phyloP scores from a whole-genome alignment of 2,888 invertebrate species.

The Agrilus mali region DNA sequence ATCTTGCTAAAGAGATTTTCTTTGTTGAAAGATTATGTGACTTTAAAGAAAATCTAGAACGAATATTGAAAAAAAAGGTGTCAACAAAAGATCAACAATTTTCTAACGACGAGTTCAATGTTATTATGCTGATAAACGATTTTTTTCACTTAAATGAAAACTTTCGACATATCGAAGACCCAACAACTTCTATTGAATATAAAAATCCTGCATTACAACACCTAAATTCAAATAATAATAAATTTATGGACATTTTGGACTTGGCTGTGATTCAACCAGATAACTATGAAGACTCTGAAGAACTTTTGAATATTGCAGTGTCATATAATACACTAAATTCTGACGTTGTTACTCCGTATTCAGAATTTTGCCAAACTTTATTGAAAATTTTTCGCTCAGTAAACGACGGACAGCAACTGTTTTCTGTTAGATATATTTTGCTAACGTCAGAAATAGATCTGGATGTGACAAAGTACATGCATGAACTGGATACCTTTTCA shows the following conservation, averaged over 20 bases:
- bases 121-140: not conserved
- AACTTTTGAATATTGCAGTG: conserved; percentile 20
- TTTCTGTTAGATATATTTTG: conserved; percentile 21
- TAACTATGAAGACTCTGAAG: conserved; percentile 20
- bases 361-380: conserved; percentile 22
- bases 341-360: conserved; percentile 17
- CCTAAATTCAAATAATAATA: conserved; percentile 26
- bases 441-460: conserved; percentile 19
- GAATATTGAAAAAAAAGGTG: conserved; percentile 10
- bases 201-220: conserved; percentile 18
- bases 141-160: conserved; percentile 33
- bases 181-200: conserved; percentile 15
- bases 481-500: conserved; percentile 18
- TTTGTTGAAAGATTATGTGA: conserved; percentile 53
- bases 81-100: conserved; percentile 2
- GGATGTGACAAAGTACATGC: conserved; percentile 17
- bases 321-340: conserved; percentile 15
- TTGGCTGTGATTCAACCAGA: conserved; percentile 23
- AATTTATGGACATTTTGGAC: conserved; percentile 32
- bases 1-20: conserved; percentile 52
- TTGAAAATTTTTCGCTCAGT: conserved; percentile 18
- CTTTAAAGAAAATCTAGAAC: conserved; percentile 20
- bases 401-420: conserved; percentile 12
- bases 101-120: not conserved
- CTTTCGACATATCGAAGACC: conserved; percentile 19